These are phyloP conservation scores for Hippocampus abdominalis DNA, from an alignment of 2,113 vertebrate species.

Conservation along the genomic window DNA sequence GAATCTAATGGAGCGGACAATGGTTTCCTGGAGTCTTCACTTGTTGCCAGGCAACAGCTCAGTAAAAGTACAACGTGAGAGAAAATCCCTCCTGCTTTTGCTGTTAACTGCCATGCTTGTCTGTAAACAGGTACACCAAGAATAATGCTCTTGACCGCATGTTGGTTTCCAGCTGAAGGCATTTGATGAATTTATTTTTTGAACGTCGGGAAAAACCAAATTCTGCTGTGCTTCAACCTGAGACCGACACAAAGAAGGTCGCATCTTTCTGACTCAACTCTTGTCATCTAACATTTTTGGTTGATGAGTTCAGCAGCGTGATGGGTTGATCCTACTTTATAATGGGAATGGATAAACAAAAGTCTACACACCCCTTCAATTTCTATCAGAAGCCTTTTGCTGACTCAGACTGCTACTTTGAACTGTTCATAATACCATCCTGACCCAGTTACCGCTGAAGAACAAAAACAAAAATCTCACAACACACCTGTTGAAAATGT, in stretches of 20 bases:
- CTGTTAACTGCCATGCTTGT: conserved; percentile 14
- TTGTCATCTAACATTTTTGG: background rate
- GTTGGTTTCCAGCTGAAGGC: conserved; percentile 13
- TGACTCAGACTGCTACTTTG: background rate
- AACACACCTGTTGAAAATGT: too few species aligned
- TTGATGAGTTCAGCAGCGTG: background rate
- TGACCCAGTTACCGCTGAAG: background rate
- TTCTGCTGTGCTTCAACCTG: background rate
- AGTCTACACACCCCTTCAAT: too few species aligned
- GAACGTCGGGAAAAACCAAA: background rate
- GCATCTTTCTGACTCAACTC: background rate
- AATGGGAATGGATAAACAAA: background rate
- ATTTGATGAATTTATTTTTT: background rate
- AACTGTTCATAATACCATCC: background rate
- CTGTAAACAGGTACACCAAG: conserved; percentile 25
- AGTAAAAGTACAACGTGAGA: conserved; percentile 21
- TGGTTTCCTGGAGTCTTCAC: background rate
- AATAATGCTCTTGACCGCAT: conserved; percentile 28
- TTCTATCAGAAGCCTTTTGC: background rate
- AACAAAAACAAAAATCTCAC: too few species aligned
- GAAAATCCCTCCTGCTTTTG: conserved; percentile 14
- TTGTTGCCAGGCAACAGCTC: conserved; percentile 9
- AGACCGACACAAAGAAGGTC: background rate
- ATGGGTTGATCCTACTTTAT: background rate
- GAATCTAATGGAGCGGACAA: background rate